Evolutionary conservation across 2,888 invertebrate genomes (phyloP).

Genomic region (Cepaea hortensis): DNA sequence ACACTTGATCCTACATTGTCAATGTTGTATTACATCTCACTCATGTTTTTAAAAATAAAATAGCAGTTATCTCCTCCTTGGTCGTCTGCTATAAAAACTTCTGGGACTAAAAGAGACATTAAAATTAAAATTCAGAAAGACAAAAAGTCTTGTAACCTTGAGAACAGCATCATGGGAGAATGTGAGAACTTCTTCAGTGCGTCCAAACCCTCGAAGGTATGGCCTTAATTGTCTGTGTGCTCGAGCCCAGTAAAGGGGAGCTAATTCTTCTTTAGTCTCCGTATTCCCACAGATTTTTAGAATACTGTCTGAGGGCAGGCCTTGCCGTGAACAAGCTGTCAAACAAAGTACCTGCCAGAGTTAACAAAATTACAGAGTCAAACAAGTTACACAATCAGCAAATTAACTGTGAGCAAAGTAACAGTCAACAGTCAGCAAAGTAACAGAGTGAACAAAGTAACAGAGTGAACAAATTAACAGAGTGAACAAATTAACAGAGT

Average conservation of each 20-base stretch:
- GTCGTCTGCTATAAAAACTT: background rate
- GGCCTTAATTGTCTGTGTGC: slow-evolving; percentile 63
- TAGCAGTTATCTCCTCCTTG: background rate
- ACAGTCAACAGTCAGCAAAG: too few species aligned
- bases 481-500: too few species aligned
- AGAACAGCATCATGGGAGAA: slow-evolving; percentile 62
- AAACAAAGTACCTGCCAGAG: slow-evolving; percentile 58
- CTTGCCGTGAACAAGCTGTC: slow-evolving; percentile 57
- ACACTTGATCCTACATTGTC: too few species aligned
- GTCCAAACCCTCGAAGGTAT: slow-evolving; percentile 57
- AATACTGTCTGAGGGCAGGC: slow-evolving; percentile 61
- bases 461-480: too few species aligned
- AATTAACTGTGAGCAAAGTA: too few species aligned
- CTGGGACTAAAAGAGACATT: background rate
- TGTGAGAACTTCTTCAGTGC: slow-evolving; percentile 55
- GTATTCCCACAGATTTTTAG: slow-evolving; percentile 64
- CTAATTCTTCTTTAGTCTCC: slow-evolving; percentile 56
- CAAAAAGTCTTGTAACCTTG: slow-evolving; percentile 52
- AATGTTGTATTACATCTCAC: too few species aligned
- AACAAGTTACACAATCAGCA: background rate
- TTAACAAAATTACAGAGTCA: background rate
- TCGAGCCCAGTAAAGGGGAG: slow-evolving; percentile 64
- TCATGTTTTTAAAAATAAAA: too few species aligned
- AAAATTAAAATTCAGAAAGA: background rate
- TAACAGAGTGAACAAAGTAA: too few species aligned